Conservation (phyloP, 2,797 vertebrate species). For the Chelmon rostratus region DNA sequence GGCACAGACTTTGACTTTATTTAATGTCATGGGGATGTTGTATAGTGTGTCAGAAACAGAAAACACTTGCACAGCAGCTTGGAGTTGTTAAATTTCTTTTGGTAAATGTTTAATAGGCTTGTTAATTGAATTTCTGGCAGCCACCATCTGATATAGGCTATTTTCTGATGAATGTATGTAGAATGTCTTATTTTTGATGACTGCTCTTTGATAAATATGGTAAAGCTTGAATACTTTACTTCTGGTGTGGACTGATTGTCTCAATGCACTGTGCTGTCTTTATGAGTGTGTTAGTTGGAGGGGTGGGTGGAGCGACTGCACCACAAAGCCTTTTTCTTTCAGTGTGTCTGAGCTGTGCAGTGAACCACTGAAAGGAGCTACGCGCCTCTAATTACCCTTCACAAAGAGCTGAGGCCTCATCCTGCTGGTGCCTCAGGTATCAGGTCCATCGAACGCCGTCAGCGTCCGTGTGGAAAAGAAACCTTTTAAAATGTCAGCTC, state of each 20-base stretch:
- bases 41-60: conserved; percentile 44
- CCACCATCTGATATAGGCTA: conserved; percentile 66
- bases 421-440: conserved; percentile 2
- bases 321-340: not conserved
- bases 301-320: not conserved
- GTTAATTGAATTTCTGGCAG: conserved; percentile 61
- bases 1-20: conserved; percentile 33
- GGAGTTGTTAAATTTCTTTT: conserved; percentile 49
- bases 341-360: not conserved
- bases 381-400: not conserved
- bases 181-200: conserved; percentile 84
- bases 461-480: not conserved
- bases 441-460: not conserved
- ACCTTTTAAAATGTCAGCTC: not conserved
- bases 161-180: conserved; percentile 81
- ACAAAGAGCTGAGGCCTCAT: not conserved
- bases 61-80: conserved; percentile 60
- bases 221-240: conserved; percentile 64
- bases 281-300: not conserved
- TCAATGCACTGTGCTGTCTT: conserved; percentile 21
- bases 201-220: conserved; percentile 82
- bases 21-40: conserved; percentile 43
- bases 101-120: conserved; percentile 63
- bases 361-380: not conserved
- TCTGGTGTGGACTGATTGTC: conserved; percentile 48